phyloP scores from a whole-genome alignment of 2,888 invertebrate genomes.

The Congeria kusceri region DNA sequence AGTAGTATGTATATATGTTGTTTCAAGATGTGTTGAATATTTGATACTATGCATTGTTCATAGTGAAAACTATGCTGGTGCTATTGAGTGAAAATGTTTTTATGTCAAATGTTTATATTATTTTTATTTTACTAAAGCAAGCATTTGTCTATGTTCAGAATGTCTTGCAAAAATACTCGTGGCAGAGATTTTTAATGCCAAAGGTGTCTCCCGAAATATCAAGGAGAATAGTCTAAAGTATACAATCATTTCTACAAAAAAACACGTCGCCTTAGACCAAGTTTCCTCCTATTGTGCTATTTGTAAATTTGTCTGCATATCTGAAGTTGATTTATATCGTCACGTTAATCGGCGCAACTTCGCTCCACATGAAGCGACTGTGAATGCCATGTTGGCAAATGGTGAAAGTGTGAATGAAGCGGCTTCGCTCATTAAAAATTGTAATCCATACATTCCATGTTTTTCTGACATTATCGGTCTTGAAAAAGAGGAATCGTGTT shows the following conservation, averaged over 20 bases:
- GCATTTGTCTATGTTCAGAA: conserved; percentile 17
- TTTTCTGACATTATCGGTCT: conserved; percentile 7
- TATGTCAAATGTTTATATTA: too few relatives aligned
- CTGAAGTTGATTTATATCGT: conserved; percentile 8
- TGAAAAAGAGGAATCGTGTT: background rate
- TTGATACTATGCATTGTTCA: too few relatives aligned
- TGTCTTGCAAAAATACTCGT: conserved; percentile 16
- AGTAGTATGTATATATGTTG: too few relatives aligned
- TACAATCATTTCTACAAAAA: conserved; percentile 16
- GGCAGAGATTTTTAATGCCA: background rate
- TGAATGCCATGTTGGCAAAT: conserved; percentile 17
- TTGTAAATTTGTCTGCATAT: conserved; percentile 23
- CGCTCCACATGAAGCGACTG: conserved; percentile 14
- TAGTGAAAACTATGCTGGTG: too few relatives aligned
- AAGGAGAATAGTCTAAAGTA: conserved; percentile 18
- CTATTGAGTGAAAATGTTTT: too few relatives aligned
- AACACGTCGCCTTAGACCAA: conserved; percentile 20
- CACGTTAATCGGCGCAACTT: conserved; percentile 4
- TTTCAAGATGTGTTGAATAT: too few relatives aligned
- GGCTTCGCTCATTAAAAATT: conserved; percentile 8
- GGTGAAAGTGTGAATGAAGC: conserved; percentile 10
- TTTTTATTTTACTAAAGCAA: background rate
- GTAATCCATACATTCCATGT: background rate
- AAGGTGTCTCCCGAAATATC: background rate
- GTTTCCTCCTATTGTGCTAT: conserved; percentile 24